These are phyloP conservation scores for Tachystola acroxantha DNA, from an alignment of 2,888 invertebrate genomes.

Conservation along the genomic window DNA sequence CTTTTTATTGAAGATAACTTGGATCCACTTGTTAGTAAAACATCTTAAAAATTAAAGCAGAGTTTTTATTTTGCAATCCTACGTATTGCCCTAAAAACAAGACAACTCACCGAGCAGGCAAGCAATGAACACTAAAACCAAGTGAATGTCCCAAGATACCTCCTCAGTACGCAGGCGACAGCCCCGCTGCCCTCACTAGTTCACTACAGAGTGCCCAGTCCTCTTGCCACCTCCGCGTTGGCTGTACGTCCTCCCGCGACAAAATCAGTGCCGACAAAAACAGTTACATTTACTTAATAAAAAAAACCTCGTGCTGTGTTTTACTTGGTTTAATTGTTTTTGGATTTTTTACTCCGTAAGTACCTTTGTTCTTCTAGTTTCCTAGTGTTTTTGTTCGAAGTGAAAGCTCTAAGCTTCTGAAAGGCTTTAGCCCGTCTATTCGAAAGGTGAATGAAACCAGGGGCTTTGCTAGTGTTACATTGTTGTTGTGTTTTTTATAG, in stretches of 20 bases:
- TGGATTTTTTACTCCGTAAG: conserved; percentile 64
- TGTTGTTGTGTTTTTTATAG: conserved; percentile 17
- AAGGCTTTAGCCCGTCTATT: conserved; percentile 14
- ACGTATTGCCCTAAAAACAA: too few relatives aligned
- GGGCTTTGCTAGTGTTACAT: conserved; percentile 23
- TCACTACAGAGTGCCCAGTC: conserved; percentile 60
- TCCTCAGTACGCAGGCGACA: conserved; percentile 35
- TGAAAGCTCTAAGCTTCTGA: conserved; percentile 42
- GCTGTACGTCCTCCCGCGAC: conserved; percentile 37
- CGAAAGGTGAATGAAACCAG: conserved; percentile 47
- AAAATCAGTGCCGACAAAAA: conserved; percentile 36
- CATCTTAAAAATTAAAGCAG: too few relatives aligned
- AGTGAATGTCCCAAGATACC: conserved; percentile 35
- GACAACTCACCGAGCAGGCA: too few relatives aligned
- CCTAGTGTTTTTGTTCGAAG: conserved; percentile 20
- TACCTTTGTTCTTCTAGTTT: conserved; percentile 37
- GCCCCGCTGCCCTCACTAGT: conserved; percentile 58
- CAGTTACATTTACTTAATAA: conserved; percentile 46
- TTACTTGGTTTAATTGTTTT: conserved; percentile 25
- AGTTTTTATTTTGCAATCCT: too few relatives aligned
- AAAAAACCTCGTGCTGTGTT: conserved; percentile 64
- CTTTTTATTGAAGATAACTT: too few relatives aligned
- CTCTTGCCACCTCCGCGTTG: conserved; percentile 41
- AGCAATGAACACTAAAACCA: conserved; percentile 44
- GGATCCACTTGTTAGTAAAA: too few relatives aligned